Evolutionary conservation across 2,797 vertebrate genomes (phyloP).

Genomic region (Otolemur crassicaudatus): DNA sequence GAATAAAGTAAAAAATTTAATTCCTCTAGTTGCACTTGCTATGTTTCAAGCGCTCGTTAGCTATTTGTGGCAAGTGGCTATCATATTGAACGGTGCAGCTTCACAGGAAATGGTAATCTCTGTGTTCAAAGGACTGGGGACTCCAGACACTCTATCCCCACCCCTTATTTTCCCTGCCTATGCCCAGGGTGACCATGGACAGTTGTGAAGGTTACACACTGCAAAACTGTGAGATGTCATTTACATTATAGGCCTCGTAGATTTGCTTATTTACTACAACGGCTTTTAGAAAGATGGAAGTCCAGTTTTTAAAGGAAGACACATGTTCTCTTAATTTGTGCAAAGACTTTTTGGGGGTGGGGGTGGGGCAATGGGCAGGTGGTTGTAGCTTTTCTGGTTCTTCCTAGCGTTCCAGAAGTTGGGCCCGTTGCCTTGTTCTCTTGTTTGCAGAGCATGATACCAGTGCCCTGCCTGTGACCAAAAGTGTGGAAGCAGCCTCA

Average conservation of each 20-base stretch:
- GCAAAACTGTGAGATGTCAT: not conserved
- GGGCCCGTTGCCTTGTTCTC: not conserved
- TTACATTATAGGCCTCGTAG: not conserved
- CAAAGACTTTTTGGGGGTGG: not conserved
- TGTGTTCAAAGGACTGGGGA: not conserved
- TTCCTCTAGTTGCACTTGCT: not conserved
- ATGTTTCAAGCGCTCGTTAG: not conserved
- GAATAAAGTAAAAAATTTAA: not conserved
- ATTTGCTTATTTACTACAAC: slow-evolving; percentile 29
- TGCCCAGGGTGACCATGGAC: not conserved
- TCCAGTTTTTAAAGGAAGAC: slow-evolving; percentile 20
- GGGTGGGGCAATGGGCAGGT: too few relatives aligned
- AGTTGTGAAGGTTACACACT: not conserved
- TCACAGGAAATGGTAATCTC: not conserved
- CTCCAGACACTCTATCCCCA: not conserved
- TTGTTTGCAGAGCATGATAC: not conserved
- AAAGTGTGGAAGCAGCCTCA: not conserved
- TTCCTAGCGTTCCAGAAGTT: not conserved
- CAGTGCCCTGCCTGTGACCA: not conserved
- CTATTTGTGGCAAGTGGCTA: not conserved
- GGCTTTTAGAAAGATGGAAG: not conserved
- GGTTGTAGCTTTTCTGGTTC: not conserved
- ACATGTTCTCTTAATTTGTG: not conserved
- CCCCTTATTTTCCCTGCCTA: not conserved
- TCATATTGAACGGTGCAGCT: not conserved